These are phyloP conservation scores for Hafferia zeledoni DNA, from an alignment of 2,797 vertebrate species.

Conservation along the genomic window DNA sequence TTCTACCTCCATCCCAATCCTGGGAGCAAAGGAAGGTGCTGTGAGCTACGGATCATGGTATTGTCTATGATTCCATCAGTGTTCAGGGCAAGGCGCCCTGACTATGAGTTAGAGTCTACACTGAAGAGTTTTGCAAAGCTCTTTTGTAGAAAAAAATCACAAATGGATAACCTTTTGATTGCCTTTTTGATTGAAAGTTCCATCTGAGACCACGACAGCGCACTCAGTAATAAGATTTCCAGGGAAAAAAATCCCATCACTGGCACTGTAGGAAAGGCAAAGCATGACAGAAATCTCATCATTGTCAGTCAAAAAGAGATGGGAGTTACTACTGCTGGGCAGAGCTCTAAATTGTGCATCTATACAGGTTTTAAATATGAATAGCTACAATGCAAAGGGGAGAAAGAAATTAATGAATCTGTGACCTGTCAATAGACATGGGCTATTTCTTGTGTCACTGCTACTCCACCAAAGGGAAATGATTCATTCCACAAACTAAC, in stretches of 20 bases:
- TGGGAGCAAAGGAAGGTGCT: conserved; percentile 36
- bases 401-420: background rate
- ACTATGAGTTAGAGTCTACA: conserved; percentile 43
- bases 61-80: conserved; percentile 46
- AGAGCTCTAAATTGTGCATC: conserved; percentile 66
- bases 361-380: conserved; percentile 69
- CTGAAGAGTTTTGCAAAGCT: conserved; percentile 60
- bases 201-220: conserved; percentile 76
- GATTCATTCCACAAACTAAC: background rate
- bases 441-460: background rate
- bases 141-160: conserved; percentile 71
- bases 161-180: conserved; percentile 81
- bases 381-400: conserved; percentile 28
- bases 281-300: conserved; percentile 81
- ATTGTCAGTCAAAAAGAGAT: conserved; percentile 77
- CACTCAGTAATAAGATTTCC: conserved; percentile 81
- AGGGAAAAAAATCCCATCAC: conserved; percentile 80
- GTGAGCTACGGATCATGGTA: conserved; percentile 49
- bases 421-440: background rate
- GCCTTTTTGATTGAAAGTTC: conserved; percentile 84
- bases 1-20: background rate
- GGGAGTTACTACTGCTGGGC: conserved; percentile 54
- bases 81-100: conserved; percentile 51
- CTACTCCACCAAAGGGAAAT: background rate
- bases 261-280: conserved; percentile 76